phyloP scores from a whole-genome alignment of 2,113 vertebrate species.

The Ameiurus melas region DNA sequence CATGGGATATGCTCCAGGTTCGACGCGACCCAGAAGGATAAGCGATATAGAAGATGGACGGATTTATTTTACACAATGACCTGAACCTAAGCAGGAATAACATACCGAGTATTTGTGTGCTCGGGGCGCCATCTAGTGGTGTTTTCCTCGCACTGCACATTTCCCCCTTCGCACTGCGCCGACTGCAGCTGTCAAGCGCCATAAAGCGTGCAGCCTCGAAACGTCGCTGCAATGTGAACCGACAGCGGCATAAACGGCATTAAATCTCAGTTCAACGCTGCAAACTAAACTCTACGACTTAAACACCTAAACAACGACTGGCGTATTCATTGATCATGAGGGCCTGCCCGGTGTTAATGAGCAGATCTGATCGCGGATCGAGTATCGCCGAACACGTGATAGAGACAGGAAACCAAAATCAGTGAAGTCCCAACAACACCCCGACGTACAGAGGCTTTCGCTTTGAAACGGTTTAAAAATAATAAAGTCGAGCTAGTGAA shows the following conservation, averaged over 20 bases:
- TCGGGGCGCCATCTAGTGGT: conserved; percentile 39
- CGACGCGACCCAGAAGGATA: no score
- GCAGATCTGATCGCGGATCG: not conserved
- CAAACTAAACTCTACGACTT: no score
- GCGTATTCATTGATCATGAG: not conserved
- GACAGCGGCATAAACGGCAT: not conserved
- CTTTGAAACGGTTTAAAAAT: not conserved
- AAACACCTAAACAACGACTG: not conserved
- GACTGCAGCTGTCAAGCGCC: conserved; percentile 26
- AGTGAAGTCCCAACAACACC: conserved; percentile 14
- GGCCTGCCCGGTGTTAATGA: not conserved
- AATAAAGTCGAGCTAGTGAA: not conserved
- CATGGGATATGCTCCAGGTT: no score
- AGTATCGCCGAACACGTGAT: conserved; percentile 43
- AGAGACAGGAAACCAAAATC: conserved; percentile 54
- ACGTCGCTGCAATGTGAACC: not conserved
- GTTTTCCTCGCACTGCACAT: not conserved
- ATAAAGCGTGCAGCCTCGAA: not conserved
- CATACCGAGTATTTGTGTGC: no score
- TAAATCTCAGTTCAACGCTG: not conserved
- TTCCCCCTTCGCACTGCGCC: not conserved
- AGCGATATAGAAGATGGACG: no score
- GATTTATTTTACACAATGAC: not conserved
- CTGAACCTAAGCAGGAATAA: not conserved
- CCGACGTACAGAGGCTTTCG: conserved; percentile 1